Percentiles rank a stretch among this genome's conserved stretches.
These are phyloP conservation scores for Carlito syrichta DNA, from an alignment of 2,113 vertebrate species.

Conservation along the genomic window DNA sequence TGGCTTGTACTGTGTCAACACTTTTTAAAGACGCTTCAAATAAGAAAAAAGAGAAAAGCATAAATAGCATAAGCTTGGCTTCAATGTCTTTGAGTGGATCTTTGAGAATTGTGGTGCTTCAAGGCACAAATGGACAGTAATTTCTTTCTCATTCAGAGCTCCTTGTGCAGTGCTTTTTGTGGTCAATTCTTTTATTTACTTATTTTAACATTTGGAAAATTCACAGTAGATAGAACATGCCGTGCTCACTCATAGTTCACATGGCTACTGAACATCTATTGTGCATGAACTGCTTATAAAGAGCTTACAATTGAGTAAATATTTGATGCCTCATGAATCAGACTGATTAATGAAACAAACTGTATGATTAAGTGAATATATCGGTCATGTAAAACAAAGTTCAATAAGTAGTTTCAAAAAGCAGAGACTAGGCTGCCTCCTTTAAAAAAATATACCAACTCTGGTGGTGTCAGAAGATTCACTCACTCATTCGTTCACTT, in stretches of 20 bases:
- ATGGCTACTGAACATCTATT: neutral
- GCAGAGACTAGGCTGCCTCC: neutral
- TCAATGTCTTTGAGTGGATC: neutral
- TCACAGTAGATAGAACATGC: neutral
- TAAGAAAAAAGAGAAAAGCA: neutral
- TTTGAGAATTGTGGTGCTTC: neutral
- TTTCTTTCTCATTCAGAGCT: neutral
- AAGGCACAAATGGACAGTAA: neutral
- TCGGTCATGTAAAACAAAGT: neutral
- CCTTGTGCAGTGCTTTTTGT: no score
- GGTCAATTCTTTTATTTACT: neutral
- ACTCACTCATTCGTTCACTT: neutral
- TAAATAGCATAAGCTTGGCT: neutral
- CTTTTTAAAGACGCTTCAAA: conserved; percentile 27
- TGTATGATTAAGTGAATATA: neutral
- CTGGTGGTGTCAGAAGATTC: neutral
- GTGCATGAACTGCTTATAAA: neutral
- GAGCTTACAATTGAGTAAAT: neutral
- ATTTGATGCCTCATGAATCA: neutral
- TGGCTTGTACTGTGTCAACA: conserved; percentile 6
- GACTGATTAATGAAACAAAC: neutral
- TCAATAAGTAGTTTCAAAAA: neutral
- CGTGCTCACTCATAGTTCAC: neutral
- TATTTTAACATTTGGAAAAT: neutral
- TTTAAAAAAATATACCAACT: neutral